These are phyloP conservation scores for Tetrao urogallus DNA, from an alignment of 2,113 vertebrate species.

Conservation along the genomic window DNA sequence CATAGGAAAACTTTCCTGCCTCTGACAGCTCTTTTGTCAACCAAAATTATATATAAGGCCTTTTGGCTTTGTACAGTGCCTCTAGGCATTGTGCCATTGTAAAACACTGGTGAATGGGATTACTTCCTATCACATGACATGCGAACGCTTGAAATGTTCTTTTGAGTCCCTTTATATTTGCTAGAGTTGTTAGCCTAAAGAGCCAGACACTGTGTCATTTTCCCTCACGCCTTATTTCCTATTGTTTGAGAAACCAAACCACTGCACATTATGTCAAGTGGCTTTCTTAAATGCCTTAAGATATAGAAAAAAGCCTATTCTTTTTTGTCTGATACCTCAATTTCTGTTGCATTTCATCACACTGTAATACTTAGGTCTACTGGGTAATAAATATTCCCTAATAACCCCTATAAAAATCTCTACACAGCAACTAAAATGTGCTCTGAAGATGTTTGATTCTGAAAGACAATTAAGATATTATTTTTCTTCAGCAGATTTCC, in stretches of 20 bases:
- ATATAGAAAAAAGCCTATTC: background rate
- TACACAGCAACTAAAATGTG: background rate
- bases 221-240: background rate
- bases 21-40: background rate
- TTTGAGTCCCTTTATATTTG: conserved; percentile 22
- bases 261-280: background rate
- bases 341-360: background rate
- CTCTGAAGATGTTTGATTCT: background rate
- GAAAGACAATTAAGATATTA: background rate
- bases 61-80: background rate
- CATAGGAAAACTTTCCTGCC: background rate
- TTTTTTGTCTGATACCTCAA: conserved; percentile 7
- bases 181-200: background rate
- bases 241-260: background rate
- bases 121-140: background rate
- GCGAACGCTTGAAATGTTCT: conserved; percentile 35
- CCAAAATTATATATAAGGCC: background rate
- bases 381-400: background rate
- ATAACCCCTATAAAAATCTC: background rate
- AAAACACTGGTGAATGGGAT: conserved; percentile 26
- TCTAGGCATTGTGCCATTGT: background rate
- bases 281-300: background rate
- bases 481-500: background rate
- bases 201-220: background rate
- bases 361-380: background rate